Conservation (phyloP, 2,797 vertebrate species). For the Phoeniculus purpureus region DNA sequence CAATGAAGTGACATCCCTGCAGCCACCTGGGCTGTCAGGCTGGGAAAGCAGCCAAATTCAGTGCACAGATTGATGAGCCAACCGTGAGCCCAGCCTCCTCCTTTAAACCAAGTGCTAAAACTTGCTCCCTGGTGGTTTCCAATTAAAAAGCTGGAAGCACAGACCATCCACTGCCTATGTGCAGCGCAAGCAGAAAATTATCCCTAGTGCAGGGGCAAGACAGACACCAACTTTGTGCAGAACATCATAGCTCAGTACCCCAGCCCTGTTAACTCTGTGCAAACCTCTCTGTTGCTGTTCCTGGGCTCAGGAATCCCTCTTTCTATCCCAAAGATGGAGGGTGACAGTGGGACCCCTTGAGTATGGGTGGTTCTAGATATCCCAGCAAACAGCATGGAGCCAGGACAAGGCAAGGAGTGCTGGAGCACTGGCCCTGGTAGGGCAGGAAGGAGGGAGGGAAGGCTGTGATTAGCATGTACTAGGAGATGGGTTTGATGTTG, state of each 20-base stretch:
- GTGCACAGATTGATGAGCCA: neutral
- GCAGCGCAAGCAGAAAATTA: neutral
- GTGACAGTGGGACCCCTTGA: neutral
- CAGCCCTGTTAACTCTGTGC: accelerated
- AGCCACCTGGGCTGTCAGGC: neutral
- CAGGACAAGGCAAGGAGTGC: neutral
- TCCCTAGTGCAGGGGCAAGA: neutral
- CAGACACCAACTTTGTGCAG: neutral
- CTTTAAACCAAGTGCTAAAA: neutral
- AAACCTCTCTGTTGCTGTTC: neutral
- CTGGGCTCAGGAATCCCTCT: neutral
- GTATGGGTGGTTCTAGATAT: neutral
- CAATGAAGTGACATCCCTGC: neutral
- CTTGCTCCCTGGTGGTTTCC: neutral
- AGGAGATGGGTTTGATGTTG: accelerated
- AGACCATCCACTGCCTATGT: neutral
- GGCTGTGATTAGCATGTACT: neutral
- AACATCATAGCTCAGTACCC: neutral
- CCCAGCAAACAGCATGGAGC: neutral
- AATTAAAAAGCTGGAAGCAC: neutral
- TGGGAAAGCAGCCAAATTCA: neutral
- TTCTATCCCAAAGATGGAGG: neutral
- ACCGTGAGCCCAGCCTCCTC: neutral
- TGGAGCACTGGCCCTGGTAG: neutral
- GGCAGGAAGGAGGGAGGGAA: neutral